A percentile compares a stretch with the other conserved stretches of the same genome.
These are phyloP conservation scores for Plebejus melissa DNA, from an alignment of 2,888 invertebrate genomes.

Conservation along the genomic window DNA sequence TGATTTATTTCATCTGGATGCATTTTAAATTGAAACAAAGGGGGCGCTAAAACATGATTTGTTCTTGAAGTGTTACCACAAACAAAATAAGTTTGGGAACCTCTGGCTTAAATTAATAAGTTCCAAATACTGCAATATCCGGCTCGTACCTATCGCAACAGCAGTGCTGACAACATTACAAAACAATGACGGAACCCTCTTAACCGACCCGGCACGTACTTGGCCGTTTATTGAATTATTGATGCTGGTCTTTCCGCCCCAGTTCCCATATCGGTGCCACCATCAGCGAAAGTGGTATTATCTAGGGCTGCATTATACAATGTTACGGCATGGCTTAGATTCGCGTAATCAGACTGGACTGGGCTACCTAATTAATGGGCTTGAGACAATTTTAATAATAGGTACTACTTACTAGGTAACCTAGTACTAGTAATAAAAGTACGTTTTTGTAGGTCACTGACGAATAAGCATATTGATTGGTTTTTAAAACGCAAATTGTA, in stretches of 20 bases:
- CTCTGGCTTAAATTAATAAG: no score
- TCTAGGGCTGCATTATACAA: conserved; percentile 12
- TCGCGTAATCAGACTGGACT: not conserved
- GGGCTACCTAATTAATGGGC: conserved; percentile 33
- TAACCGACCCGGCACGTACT: not conserved
- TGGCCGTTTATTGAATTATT: conserved; percentile 38
- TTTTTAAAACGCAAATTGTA: no score
- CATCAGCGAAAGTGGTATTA: conserved; percentile 33
- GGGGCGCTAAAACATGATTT: no score
- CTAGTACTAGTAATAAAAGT: no score
- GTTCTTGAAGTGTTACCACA: no score
- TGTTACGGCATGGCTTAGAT: not conserved
- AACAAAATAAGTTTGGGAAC: no score
- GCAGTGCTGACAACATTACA: not conserved
- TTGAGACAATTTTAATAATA: no score
- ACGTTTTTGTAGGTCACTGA: no score
- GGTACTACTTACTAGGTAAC: no score
- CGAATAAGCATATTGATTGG: no score
- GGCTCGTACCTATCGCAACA: not conserved
- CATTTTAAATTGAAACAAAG: no score
- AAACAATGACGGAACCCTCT: not conserved
- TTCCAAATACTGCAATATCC: not conserved
- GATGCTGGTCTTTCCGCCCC: conserved; percentile 46
- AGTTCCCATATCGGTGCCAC: conserved; percentile 47
- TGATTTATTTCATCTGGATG: no score